Percentiles rank a stretch among this genome's conserved stretches.
Evolutionary conservation across 2,888 invertebrate species (phyloP).

Genomic region (Cactoblastis cactorum): DNA sequence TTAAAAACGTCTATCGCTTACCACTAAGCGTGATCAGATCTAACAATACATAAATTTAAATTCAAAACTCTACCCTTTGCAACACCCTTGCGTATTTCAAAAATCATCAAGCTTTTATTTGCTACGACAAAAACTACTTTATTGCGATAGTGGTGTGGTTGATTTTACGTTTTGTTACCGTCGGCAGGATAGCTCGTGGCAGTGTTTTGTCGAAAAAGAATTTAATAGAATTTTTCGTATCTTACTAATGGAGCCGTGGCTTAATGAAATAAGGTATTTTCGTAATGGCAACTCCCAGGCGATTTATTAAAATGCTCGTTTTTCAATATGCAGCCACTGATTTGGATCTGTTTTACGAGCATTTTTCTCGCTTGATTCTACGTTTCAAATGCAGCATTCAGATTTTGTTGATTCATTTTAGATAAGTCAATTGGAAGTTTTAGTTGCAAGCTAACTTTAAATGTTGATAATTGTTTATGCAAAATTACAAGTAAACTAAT

Average conservation of each 20-base stretch:
- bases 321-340: constrained; percentile 56
- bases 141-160: constrained; percentile 9
- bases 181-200: constrained; percentile 35
- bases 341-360: constrained; percentile 30
- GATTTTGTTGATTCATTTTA: constrained; percentile 2
- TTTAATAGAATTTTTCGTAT: constrained; percentile 73
- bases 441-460: background rate
- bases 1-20: constrained; percentile 59
- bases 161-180: constrained; percentile 10
- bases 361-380: constrained; percentile 1
- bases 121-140: constrained; percentile 16
- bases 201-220: constrained; percentile 54
- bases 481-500: too few relatives aligned
- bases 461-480: background rate
- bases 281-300: constrained; percentile 53
- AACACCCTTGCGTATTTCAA: constrained; percentile 49
- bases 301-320: constrained; percentile 63
- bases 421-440: background rate
- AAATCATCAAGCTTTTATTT: constrained; percentile 41
- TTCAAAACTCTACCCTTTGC: constrained; percentile 66
- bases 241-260: constrained; percentile 70
- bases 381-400: constrained; percentile 13
- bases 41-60: constrained; percentile 78
- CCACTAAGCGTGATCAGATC: constrained; percentile 75
- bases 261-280: constrained; percentile 74